Evolutionary conservation across 2,797 vertebrate genomes (phyloP).

Genomic region (Falco rusticolus): DNA sequence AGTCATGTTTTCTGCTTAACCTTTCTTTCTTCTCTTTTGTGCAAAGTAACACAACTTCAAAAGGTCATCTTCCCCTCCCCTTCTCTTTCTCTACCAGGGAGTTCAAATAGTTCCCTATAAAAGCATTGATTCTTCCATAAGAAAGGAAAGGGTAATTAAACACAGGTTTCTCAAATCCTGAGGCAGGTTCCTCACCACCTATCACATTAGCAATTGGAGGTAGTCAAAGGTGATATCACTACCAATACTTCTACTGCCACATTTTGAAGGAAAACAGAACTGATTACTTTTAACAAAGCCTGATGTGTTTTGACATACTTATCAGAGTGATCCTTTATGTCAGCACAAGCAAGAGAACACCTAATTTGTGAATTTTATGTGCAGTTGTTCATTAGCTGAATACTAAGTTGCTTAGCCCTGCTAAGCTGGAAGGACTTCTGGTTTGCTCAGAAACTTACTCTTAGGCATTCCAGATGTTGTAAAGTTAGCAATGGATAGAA

Average conservation of each 20-base stretch:
- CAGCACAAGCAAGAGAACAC: neutral
- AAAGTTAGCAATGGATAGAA: neutral
- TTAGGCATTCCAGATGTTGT: neutral
- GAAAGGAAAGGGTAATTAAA: neutral
- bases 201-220: neutral
- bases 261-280: neutral
- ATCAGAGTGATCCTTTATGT: neutral
- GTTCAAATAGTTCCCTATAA: neutral
- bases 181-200: neutral
- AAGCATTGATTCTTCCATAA: neutral
- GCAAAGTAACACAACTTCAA: neutral
- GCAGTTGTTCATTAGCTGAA: neutral
- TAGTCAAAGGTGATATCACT: neutral
- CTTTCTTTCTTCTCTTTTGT: neutral
- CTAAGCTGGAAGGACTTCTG: neutral
- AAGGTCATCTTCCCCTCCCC: neutral
- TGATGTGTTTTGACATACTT: neutral
- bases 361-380: accelerated
- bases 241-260: neutral
- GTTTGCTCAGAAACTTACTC: neutral
- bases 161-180: neutral
- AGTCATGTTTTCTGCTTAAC: neutral
- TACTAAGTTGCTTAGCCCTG: neutral
- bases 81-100: neutral
- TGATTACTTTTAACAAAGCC: neutral